A percentile compares a stretch with the other conserved stretches of the same genome.
These are phyloP conservation scores for Lasioglossum lativentre DNA, from an alignment of 2,888 invertebrate genomes.

Conservation along the genomic window DNA sequence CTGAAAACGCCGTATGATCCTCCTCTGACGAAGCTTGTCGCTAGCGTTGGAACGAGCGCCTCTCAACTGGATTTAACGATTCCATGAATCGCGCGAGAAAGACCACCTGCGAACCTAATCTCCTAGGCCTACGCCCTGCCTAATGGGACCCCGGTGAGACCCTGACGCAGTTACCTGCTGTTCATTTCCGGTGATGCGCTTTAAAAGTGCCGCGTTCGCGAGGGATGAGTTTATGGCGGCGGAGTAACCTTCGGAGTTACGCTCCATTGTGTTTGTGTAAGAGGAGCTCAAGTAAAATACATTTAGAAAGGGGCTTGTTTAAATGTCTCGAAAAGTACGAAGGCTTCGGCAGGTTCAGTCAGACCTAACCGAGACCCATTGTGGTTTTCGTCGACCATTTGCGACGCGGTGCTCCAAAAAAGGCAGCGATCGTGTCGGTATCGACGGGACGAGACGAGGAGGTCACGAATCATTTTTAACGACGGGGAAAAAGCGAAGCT, in stretches of 20 bases:
- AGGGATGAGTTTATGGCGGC: not conserved
- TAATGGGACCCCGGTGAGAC: not conserved
- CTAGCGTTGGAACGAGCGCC: not conserved
- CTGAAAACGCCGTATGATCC: conserved; percentile 12
- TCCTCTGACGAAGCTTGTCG: not conserved
- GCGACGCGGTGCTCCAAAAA: not conserved
- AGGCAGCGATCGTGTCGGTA: not conserved
- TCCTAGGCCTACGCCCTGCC: not conserved
- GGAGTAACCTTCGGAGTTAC: not conserved
- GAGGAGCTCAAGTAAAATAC: too few relatives aligned
- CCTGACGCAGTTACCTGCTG: not conserved
- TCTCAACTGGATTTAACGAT: not conserved
- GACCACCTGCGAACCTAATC: not conserved
- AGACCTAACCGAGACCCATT: not conserved
- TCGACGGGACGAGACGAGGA: not conserved
- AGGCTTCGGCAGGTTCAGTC: not conserved
- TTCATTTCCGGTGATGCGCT: not conserved
- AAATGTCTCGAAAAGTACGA: too few relatives aligned
- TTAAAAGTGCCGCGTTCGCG: not conserved
- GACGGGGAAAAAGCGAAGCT: not conserved
- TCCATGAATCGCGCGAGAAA: not conserved
- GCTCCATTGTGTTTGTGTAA: too few relatives aligned
- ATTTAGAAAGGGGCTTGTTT: too few relatives aligned
- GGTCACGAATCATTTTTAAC: not conserved
- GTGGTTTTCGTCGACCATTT: not conserved